A percentile compares a stretch with the other conserved stretches of the same genome.
phyloP scores from a whole-genome alignment of 2,797 vertebrate species.

The Acanthis flammea region DNA sequence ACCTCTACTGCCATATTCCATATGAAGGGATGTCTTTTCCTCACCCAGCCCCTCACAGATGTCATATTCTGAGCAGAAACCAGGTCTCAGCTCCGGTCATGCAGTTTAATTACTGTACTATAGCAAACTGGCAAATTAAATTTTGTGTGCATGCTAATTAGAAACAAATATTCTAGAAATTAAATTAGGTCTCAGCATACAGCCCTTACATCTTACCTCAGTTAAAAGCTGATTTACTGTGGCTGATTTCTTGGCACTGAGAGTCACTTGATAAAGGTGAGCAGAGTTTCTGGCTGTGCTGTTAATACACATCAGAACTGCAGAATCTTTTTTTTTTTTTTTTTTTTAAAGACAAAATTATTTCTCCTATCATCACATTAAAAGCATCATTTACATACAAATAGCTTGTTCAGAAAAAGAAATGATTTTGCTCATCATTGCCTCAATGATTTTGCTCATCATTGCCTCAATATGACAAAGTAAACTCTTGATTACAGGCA shows the following conservation, averaged over 20 bases:
- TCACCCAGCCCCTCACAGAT: not conserved
- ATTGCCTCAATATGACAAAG: not conserved
- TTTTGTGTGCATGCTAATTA: not conserved
- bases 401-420: not conserved
- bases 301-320: not conserved
- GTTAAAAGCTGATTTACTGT: not conserved
- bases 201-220: not conserved
- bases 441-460: not conserved
- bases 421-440: not conserved
- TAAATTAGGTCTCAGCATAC: not conserved
- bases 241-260: not conserved
- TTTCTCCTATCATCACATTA: not conserved
- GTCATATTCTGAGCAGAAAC: fast-evolving
- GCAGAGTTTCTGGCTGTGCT: not conserved
- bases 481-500: not conserved
- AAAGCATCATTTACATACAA: not conserved
- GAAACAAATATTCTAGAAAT: not conserved
- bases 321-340: not conserved
- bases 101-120: not conserved
- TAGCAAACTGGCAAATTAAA: not conserved
- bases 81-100: not conserved
- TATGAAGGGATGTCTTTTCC: fast-evolving
- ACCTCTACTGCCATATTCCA: not conserved
- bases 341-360: not conserved
- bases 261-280: fast-evolving